Evolutionary conservation across 2,888 invertebrate species (phyloP).

Genomic region (Epiblema foenella): DNA sequence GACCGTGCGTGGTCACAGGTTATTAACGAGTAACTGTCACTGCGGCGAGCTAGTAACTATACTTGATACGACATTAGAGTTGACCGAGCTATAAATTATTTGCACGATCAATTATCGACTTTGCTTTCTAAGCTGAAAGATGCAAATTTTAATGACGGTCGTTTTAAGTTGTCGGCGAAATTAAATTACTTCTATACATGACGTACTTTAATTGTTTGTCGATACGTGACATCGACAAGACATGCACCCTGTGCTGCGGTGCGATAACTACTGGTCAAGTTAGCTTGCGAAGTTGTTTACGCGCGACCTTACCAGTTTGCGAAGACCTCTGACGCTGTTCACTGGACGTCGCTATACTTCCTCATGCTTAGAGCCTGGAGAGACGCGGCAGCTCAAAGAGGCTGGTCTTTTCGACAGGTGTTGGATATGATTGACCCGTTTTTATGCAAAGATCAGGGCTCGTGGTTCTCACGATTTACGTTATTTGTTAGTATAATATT

Average conservation of each 20-base stretch:
- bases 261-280: constrained; percentile 40
- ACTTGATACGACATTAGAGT: constrained; percentile 20
- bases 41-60: background rate
- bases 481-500: background rate
- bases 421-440: constrained; percentile 24
- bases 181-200: constrained; percentile 2
- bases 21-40: constrained; percentile 30
- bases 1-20: constrained; percentile 26
- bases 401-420: constrained; percentile 28
- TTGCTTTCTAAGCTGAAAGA: background rate
- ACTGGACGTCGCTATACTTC: background rate
- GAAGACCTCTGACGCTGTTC: constrained; percentile 19
- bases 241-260: constrained; percentile 33
- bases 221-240: constrained; percentile 23
- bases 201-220: background rate
- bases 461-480: constrained; percentile 9
- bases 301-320: constrained; percentile 8
- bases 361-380: background rate
- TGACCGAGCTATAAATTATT: background rate
- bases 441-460: constrained; percentile 30
- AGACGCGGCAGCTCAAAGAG: constrained; percentile 7
- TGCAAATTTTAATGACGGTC: constrained; percentile 4
- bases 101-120: constrained; percentile 6
- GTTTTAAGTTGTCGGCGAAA: constrained; percentile 2
- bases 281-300: constrained; percentile 35